Base-by-base conservation (phyloP, 2,797 vertebrate species). In the Myotis pilosus region DNA sequence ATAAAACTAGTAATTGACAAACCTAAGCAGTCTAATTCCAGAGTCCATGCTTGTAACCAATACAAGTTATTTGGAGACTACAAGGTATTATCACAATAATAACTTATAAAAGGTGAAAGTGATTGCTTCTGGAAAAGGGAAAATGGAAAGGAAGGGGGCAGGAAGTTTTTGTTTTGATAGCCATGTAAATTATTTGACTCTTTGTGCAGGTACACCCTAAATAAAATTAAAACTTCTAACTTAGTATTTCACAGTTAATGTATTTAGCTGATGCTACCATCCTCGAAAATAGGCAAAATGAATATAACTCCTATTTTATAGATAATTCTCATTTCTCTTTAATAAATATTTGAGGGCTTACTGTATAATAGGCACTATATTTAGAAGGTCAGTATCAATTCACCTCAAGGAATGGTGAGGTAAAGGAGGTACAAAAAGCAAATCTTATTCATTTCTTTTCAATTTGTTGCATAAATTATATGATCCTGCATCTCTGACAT, bases 381-480 rank as follows among this genome's bases (percentile, higher is more conserved):
- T 87, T 87, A 72, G 8, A 92, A 97, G 36, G 89, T 1, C 71
- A 16, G 1, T 38, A 87, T 23, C 81, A 95, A 69, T 75, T 83
- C 71, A 94, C 30, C 38, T 91, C 66, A 89, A 92, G 38, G 17
- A 87, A 96, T 15, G n/a, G 62, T 78, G 41, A 91, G 47, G 47
- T 33, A 44, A 68, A 86, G 89, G 30, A 84, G 4, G 7, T 41
- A 71, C n/a, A 89, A 57, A 92, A 75, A 71, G 47, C 23, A 90
- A 96, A 76, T 74, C 6, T 44, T 87, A 66, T 57, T 92, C 69
- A 91, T 44, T 90, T 71, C 38, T 89, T 82, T 89, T 90, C 66
- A 44, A 76, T 79, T 28, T 30, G 47, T 28, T 81, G n/a, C 36
- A 83, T 62, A 87, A 91, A 82, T 80, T 87, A 91, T 19, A 95